Evolutionary conservation across 2,113 vertebrate species (phyloP), one percentile per base, ranked within the genome.

Genomic region (Lanius collurio): DNA sequence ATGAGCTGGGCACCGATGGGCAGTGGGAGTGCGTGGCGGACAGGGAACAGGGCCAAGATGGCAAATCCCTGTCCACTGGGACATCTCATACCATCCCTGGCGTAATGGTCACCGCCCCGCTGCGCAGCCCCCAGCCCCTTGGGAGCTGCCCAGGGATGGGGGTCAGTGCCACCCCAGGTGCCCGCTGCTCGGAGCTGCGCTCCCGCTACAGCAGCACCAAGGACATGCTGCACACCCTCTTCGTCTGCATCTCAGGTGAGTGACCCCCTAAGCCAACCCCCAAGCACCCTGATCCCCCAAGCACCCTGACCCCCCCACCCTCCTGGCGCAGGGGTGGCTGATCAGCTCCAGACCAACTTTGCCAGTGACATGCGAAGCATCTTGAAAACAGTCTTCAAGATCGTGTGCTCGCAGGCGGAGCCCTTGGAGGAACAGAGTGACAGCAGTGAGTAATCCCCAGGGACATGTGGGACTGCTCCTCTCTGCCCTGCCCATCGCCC

Each of bases 271-370:
- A 2, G 0, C 22, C 42, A 15, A 3, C 3, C 18, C 10, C 41
- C 5, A 41, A 20, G 39, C 33, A 44, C 33, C 30, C 31, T 30
- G 24, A 35, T 8, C 16, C n/a, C 4, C 27, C 11, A 28, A 52
- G 15, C 37, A 78, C 26, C 8, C 56, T 63, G 33, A 63, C 16
- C 10, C 9, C 9, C 10, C 7, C 6, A 13, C 20, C 10, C 19
- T 83, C 37, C 77, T 0, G 4, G 2, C 8, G 6, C 87, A 96
- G 96, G 98, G 28, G 98, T 98, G n/a, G 98, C 98, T 0, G 98
- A 98, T 81, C 98, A 98, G 91, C 97, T 98, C 41, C 98, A 98
- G 96, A 98, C 98, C 59, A 98, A 98, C 97, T 98, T 98, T 89
- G 98, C 98, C 82, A 97, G 98, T 11, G 98, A 98, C 69, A 86